Evolutionary conservation across 2,888 invertebrate species (phyloP).

Genomic region (Pollenia griseotomentosa): DNA sequence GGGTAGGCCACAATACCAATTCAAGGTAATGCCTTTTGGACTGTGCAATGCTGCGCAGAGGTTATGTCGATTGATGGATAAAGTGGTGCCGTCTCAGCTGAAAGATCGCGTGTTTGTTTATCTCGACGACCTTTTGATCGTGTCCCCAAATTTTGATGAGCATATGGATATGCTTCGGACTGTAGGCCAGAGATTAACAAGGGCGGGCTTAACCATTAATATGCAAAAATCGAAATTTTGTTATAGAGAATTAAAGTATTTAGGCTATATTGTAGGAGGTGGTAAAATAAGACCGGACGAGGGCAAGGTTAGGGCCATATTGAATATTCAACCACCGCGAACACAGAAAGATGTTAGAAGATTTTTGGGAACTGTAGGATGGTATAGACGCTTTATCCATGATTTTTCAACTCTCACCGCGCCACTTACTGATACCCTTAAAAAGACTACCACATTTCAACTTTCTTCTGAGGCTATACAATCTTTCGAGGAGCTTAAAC

Average conservation of each 20-base stretch:
- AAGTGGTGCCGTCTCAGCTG: too few species aligned
- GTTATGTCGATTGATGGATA: too few species aligned
- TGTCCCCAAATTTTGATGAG: too few species aligned
- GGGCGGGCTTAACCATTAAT: conserved; percentile 33
- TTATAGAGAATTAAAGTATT: conserved; percentile 15
- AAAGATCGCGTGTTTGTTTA: too few species aligned
- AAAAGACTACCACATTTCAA: background rate
- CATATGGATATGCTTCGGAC: too few species aligned
- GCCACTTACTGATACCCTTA: conserved; percentile 23
- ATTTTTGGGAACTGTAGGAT: conserved; percentile 13
- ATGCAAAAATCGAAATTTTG: conserved; percentile 49
- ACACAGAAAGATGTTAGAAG: background rate
- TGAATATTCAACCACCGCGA: background rate
- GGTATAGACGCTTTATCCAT: conserved; percentile 29
- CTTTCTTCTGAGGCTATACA: background rate
- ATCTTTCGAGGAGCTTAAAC: too few species aligned
- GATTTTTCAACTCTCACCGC: conserved; percentile 33
- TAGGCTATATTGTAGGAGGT: conserved; percentile 38
- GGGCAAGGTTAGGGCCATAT: background rate
- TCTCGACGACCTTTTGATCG: too few species aligned
- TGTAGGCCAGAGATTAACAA: background rate
- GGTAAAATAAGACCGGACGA: conserved; percentile 19
- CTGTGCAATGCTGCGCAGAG: too few species aligned
- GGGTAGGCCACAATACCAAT: too few species aligned
- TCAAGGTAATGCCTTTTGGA: too few species aligned